Conservation (phyloP, 2,113 vertebrate species). For the Uropsilus gracilis region DNA sequence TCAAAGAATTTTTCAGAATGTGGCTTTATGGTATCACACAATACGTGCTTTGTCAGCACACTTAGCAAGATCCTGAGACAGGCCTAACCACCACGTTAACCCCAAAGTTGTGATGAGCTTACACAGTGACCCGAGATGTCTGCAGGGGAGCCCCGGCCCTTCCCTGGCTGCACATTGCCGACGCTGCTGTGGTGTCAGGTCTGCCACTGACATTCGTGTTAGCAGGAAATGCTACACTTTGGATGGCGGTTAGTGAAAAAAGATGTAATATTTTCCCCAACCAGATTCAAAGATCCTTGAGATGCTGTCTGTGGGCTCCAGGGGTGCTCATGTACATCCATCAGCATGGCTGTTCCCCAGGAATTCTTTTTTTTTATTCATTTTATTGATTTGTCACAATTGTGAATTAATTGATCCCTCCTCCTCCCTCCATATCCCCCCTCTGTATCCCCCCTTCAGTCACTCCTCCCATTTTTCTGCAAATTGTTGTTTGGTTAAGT, state of each 20-base stretch:
- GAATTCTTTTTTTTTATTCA: too few relatives aligned
- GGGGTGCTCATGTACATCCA: accelerated
- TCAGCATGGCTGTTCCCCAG: neutral
- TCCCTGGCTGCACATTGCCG: neutral
- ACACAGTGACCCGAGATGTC: neutral
- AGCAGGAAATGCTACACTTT: neutral
- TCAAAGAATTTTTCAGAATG: neutral
- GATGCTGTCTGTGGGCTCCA: neutral
- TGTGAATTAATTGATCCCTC: too few relatives aligned
- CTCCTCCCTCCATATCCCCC: too few relatives aligned
- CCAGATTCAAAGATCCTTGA: neutral
- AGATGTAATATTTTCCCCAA: neutral
- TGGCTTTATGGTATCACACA: neutral
- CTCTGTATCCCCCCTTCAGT: too few relatives aligned
- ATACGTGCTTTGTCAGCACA: neutral
- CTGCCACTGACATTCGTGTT: neutral
- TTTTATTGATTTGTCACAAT: too few relatives aligned
- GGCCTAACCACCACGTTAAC: neutral
- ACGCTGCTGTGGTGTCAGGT: neutral
- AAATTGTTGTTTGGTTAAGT: too few relatives aligned
- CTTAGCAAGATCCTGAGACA: neutral
- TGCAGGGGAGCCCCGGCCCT: neutral
- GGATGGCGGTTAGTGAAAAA: neutral
- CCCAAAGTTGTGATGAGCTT: neutral
- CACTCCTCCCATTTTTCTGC: too few relatives aligned